Percentiles rank a stretch among this genome's conserved stretches.
phyloP scores from a whole-genome alignment of 1,140 invertebrate species.

The Goniozus legneri region DNA sequence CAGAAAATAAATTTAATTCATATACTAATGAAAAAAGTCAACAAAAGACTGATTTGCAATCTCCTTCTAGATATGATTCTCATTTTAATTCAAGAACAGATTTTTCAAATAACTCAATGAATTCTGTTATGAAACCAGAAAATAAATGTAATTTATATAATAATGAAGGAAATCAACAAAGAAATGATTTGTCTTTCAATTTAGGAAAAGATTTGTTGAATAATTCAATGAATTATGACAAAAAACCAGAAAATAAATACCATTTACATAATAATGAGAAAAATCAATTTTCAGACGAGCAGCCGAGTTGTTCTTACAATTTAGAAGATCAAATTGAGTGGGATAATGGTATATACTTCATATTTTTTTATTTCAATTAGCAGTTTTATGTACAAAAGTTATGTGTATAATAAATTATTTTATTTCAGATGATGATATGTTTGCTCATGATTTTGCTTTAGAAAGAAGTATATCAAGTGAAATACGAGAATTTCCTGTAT shows the following conservation, averaged over 20 bases:
- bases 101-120: background rate
- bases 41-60: constrained; percentile 5
- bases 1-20: constrained; percentile 2
- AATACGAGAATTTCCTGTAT: constrained; percentile 18
- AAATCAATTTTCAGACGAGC: too few relatives aligned
- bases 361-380: too few relatives aligned
- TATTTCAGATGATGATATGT: constrained; percentile 10
- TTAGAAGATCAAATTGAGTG: too few relatives aligned
- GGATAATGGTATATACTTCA: too few relatives aligned
- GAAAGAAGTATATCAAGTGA: background rate
- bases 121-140: background rate
- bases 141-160: background rate
- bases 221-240: background rate
- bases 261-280: background rate
- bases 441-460: background rate
- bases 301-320: too few relatives aligned
- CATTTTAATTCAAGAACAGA: too few relatives aligned
- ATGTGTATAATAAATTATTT: background rate
- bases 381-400: constrained; percentile 2
- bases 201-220: too few relatives aligned
- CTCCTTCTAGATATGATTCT: too few relatives aligned
- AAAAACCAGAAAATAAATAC: constrained; percentile 1
- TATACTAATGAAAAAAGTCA: background rate
- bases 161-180: background rate
- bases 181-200: too few relatives aligned